phyloP scores from a whole-genome alignment of 2,113 vertebrate species.

The Psephotus haematonotus region DNA sequence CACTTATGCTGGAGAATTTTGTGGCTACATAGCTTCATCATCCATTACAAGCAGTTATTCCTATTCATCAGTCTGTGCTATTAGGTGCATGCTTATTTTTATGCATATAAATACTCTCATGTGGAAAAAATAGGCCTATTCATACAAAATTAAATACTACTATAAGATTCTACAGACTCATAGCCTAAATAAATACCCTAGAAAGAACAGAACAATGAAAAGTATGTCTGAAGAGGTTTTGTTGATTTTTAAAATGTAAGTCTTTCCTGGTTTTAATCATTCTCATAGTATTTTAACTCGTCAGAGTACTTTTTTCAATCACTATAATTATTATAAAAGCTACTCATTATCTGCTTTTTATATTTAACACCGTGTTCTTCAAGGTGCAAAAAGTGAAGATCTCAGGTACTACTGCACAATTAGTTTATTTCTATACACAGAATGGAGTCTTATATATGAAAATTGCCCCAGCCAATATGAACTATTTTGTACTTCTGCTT shows the following conservation, averaged over 20 bases:
- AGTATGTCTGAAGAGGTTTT: neutral
- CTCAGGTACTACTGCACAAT: neutral
- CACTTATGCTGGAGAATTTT: neutral
- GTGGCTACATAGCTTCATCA: neutral
- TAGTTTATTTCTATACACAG: neutral
- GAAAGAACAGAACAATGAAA: neutral
- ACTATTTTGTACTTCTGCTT: neutral
- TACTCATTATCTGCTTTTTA: neutral
- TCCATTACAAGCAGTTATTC: neutral
- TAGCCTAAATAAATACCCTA: neutral
- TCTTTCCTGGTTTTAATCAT: neutral
- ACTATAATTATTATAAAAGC: neutral
- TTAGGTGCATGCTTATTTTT: neutral
- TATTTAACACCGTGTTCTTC: neutral
- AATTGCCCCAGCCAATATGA: neutral
- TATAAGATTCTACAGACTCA: neutral
- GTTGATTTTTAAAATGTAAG: neutral
- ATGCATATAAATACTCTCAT: neutral
- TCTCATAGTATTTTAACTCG: neutral
- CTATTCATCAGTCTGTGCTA: neutral
- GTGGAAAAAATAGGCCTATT: neutral
- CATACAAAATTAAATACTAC: neutral
- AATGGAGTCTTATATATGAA: neutral
- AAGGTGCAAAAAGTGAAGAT: neutral
- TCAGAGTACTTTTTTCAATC: neutral